Base-by-base conservation (phyloP, 2,113 vertebrate species). In the Apeltes quadracus region DNA sequence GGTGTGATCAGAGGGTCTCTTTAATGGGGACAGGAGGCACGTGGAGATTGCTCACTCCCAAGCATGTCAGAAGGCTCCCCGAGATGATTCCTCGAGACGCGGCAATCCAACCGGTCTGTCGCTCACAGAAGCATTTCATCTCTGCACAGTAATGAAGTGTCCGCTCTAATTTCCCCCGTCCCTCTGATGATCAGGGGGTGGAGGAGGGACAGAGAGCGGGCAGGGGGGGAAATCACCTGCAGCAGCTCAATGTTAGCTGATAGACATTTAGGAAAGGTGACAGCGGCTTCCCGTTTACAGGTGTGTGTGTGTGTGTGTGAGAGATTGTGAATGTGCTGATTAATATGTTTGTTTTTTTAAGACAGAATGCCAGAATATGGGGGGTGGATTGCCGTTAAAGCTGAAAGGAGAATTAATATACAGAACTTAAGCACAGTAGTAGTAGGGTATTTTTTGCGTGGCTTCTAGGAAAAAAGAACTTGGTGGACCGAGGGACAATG, bases 121-220 rank as follows among this genome's bases (percentile, higher is more conserved):
- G 18, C 74, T 46, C 50, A 58, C 72, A 14, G 46, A 69, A 81
- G 73, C 72, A 83, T 81, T 77, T 78, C 82, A 78, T 87, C 79
- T 82, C 68, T 50, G 57, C 34, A 41, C 84, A 80, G 85, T 80
- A 84, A 87, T 84, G 78, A 84, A 73, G 83, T 79, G 87, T 85
- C 87, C 43, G 1, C 4, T 71, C 80, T 63, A 54, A 90, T 89
- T 87, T 88, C 89, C 86, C 22, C 41, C 3, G 0, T n/a, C 25
- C 8, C 20, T 20, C 64, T 61, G 63, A 43, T 68, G 77, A 83
- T 72, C 50, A 20, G 69, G 68, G 78, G 77, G 41, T 22, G 41
- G 59, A 82, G 72, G 71, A 73, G 64, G 81, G 81, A 76, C 69
- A 78, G 57, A 13, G 73, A 78, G 14, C 64, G 56, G 69, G 74